phyloP scores from a whole-genome alignment of 2,113 vertebrate species.

The Oryzias curvinotus region DNA sequence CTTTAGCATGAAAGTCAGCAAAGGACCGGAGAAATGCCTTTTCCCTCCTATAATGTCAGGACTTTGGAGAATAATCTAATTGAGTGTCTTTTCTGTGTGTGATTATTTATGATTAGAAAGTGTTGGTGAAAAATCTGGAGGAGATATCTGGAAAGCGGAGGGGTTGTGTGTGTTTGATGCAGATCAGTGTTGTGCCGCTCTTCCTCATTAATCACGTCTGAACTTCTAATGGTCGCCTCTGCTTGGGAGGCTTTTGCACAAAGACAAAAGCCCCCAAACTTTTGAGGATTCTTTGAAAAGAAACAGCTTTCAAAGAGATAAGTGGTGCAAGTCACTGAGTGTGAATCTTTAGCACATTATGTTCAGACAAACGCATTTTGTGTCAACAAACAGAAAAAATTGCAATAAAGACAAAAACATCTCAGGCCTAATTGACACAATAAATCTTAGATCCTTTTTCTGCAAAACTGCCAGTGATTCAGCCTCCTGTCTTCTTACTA shows the following conservation, averaged over 20 bases:
- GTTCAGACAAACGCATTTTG: slow-evolving; percentile 37
- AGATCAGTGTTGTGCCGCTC: slow-evolving; percentile 67
- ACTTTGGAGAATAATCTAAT: slow-evolving; percentile 80
- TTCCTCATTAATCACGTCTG: slow-evolving; percentile 74
- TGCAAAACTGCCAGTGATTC: slow-evolving; percentile 47
- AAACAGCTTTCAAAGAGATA: slow-evolving; percentile 44
- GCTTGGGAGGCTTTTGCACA: slow-evolving; percentile 45
- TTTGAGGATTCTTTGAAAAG: slow-evolving; percentile 69
- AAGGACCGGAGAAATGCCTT: slow-evolving; percentile 72
- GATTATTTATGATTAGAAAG: slow-evolving; percentile 83
- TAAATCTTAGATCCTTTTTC: slow-evolving; percentile 31
- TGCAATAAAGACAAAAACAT: slow-evolving; percentile 16
- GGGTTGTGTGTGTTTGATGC: slow-evolving; percentile 74
- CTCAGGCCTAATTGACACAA: not conserved
- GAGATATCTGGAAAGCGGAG: slow-evolving; percentile 69
- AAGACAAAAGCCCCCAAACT: slow-evolving; percentile 62
- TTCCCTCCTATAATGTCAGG: slow-evolving; percentile 63
- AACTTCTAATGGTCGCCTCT: slow-evolving; percentile 59
- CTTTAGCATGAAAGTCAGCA: slow-evolving; percentile 78
- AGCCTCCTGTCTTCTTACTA: slow-evolving; percentile 43
- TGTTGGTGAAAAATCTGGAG: slow-evolving; percentile 73
- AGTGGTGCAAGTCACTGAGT: slow-evolving; percentile 57
- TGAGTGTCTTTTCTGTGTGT: slow-evolving; percentile 76
- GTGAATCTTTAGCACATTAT: slow-evolving; percentile 44
- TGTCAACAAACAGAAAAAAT: slow-evolving; percentile 32